Conservation (phyloP, 2,113 vertebrate species). For the Muntiacus reevesi region DNA sequence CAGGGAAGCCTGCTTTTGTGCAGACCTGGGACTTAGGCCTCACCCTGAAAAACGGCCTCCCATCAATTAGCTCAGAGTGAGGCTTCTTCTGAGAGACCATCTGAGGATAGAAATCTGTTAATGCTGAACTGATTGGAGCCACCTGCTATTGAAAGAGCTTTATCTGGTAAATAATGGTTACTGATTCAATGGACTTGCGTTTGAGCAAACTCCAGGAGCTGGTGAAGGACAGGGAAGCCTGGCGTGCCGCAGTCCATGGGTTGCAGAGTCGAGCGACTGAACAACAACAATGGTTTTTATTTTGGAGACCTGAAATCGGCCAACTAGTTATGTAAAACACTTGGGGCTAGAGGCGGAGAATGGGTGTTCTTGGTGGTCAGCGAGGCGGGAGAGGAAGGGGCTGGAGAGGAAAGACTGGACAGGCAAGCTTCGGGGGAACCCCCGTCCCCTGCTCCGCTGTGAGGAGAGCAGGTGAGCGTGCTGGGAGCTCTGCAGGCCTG, state of each 20-base stretch:
- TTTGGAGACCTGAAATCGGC: not conserved
- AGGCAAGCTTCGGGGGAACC: fast-evolving
- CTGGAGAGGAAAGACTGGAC: not conserved
- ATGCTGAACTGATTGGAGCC: not conserved
- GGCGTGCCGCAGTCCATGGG: not conserved
- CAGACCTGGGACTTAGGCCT: not conserved
- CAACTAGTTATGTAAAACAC: not conserved
- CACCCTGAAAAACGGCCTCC: not conserved
- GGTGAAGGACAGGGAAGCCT: not conserved
- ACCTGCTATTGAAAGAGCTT: not conserved
- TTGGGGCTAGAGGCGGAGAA: not conserved
- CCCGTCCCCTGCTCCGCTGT: fast-evolving
- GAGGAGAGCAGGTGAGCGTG: not conserved
- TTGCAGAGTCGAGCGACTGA: not conserved
- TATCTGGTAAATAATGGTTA: not conserved
- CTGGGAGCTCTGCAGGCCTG: not conserved
- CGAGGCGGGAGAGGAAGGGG: not conserved
- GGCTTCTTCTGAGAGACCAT: not conserved
- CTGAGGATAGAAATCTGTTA: not conserved
- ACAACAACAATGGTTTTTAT: not conserved
- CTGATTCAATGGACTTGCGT: not conserved
- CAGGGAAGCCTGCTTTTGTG: not conserved
- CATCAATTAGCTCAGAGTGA: not conserved
- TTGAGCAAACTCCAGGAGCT: not conserved
- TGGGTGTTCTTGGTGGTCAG: not conserved